These are phyloP conservation scores for Equus przewalskii DNA, from an alignment of 2,113 vertebrate species.

Conservation along the genomic window DNA sequence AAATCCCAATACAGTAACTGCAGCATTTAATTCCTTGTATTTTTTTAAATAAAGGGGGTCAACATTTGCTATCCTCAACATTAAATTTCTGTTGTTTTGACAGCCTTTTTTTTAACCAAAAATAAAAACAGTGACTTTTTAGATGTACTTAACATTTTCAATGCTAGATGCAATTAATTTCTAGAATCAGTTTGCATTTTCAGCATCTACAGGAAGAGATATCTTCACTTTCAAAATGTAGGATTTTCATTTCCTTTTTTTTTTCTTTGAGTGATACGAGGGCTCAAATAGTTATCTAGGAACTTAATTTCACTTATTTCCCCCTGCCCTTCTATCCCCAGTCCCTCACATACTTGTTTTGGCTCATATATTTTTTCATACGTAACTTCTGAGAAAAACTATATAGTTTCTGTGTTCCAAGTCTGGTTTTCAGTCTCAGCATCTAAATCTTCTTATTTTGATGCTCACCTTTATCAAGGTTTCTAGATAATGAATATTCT, in stretches of 20 bases:
- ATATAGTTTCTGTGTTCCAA: not conserved
- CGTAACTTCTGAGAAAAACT: not conserved
- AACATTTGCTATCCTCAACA: not conserved
- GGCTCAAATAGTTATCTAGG: not conserved
- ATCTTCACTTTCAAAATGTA: not conserved
- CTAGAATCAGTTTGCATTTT: not conserved
- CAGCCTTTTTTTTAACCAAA: not conserved
- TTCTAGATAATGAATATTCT: not conserved
- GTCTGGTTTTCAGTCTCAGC: not conserved
- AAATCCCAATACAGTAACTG: not conserved
- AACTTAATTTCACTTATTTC: slow-evolving; percentile 10
- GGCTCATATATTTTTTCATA: not conserved
- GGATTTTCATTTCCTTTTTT: not conserved
- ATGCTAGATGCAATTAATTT: not conserved
- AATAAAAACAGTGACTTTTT: not conserved
- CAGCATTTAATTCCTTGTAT: not conserved
- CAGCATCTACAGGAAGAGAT: not conserved
- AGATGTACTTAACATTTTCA: not conserved
- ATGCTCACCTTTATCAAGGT: not conserved
- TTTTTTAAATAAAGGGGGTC: not conserved
- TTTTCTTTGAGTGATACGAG: not conserved
- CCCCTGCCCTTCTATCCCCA: not conserved
- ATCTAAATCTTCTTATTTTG: slow-evolving; percentile 34
- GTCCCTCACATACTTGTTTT: not conserved
- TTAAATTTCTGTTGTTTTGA: not conserved